Evolutionary conservation across 2,113 vertebrate genomes (phyloP).

Genomic region (Lycocorax pyrrhopterus): DNA sequence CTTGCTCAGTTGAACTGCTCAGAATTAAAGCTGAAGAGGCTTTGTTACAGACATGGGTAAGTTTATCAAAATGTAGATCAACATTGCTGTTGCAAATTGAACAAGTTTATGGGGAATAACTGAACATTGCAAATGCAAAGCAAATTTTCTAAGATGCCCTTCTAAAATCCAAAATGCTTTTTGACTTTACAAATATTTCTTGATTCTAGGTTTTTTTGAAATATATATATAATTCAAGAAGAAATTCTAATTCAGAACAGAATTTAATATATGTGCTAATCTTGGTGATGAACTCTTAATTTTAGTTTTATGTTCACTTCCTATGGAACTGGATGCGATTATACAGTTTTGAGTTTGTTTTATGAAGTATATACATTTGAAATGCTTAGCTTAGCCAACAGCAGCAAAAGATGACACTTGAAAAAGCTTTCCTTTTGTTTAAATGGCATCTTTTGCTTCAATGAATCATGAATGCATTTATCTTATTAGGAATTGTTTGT

Average conservation of each 20-base stretch:
- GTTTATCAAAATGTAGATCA: not conserved
- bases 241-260: not conserved
- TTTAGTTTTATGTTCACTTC: not conserved
- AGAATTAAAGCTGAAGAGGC: constrained; percentile 89
- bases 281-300: not conserved
- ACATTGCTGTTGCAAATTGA: not conserved
- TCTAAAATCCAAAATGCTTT: not conserved
- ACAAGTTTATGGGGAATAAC: not conserved
- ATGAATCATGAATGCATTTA: not conserved
- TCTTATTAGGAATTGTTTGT: not conserved
- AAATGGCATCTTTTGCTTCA: not conserved
- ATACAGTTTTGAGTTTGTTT: not conserved
- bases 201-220: not conserved
- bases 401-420: not conserved
- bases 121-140: not conserved
- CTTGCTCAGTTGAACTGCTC: constrained; percentile 96
- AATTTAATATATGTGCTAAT: not conserved
- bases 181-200: not conserved
- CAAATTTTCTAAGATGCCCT: not conserved
- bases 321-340: not conserved
- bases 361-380: not conserved
- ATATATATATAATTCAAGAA: not conserved
- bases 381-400: not conserved
- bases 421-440: not conserved
- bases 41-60: constrained; percentile 95